Percentiles rank a stretch among this genome's conserved stretches.
These are phyloP conservation scores for Montipora sp. DNA, from an alignment of 64 coral and sea anemone genomes.

Conservation along the genomic window DNA sequence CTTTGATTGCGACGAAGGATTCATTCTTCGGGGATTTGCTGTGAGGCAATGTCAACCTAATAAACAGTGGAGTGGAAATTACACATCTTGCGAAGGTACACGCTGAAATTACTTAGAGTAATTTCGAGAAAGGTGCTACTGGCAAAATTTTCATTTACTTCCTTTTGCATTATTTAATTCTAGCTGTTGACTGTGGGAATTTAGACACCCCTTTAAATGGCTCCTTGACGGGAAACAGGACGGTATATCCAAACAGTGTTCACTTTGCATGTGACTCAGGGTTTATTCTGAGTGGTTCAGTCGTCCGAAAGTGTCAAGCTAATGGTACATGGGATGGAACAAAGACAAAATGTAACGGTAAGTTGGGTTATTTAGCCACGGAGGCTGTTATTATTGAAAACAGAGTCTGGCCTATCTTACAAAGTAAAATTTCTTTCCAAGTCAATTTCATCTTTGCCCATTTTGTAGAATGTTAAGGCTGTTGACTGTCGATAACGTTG, in stretches of 20 bases:
- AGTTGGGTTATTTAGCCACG: neutral
- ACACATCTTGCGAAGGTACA: slow-evolving; percentile 40
- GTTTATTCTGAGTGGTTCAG: slow-evolving; percentile 30
- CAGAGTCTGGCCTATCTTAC: neutral
- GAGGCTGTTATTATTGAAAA: neutral
- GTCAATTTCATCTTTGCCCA: no score
- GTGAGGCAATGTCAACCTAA: slow-evolving; percentile 21
- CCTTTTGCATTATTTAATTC: neutral
- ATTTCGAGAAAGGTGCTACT: neutral
- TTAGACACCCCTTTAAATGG: neutral
- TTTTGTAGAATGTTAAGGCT: no score
- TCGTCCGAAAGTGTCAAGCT: neutral
- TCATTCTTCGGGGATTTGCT: slow-evolving; percentile 10
- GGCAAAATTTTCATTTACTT: neutral
- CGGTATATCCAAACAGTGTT: slow-evolving; percentile 20
- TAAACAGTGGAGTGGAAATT: slow-evolving; percentile 51
- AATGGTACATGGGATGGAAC: slow-evolving; percentile 39
- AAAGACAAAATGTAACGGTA: neutral
- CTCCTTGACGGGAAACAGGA: slow-evolving; percentile 1
- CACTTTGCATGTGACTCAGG: slow-evolving; percentile 14
- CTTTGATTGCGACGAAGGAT: slow-evolving; percentile 50
- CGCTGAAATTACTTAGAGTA: neutral
- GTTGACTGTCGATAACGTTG: no score
- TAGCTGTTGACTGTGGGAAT: slow-evolving; percentile 35
- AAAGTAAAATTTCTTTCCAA: no score